phyloP scores from a whole-genome alignment of 2,797 vertebrate genomes.

The Anableps anableps region DNA sequence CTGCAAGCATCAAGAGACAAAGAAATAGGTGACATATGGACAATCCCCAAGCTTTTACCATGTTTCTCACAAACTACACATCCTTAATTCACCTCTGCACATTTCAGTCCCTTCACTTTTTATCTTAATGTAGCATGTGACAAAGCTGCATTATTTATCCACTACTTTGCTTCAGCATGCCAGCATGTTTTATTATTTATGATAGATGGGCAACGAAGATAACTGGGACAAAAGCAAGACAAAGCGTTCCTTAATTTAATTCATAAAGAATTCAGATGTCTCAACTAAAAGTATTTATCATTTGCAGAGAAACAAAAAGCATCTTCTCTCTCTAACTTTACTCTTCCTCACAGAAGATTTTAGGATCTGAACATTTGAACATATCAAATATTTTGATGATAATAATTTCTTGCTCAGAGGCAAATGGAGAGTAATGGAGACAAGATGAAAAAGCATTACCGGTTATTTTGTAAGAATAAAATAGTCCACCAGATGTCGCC shows the following conservation, averaged over 20 bases:
- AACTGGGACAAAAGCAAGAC: background rate
- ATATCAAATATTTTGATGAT: background rate
- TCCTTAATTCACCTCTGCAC: background rate
- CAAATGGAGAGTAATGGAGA: background rate
- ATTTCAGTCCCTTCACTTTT: background rate
- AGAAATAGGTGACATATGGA: background rate
- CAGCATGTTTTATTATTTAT: background rate
- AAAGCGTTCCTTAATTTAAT: background rate
- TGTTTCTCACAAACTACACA: background rate
- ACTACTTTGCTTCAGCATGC: background rate
- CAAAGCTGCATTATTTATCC: background rate
- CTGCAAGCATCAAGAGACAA: conserved; percentile 61
- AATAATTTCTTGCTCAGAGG: background rate
- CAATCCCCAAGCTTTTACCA: background rate
- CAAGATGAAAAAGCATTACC: background rate
- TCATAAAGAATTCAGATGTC: background rate
- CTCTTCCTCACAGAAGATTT: background rate
- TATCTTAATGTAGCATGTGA: background rate
- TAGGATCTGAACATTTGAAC: background rate
- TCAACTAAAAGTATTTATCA: background rate
- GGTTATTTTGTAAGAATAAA: background rate
- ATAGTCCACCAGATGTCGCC: conserved; percentile 54
- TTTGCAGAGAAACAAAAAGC: background rate
- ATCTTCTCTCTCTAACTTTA: background rate
- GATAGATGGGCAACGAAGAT: background rate